Percentiles rank a stretch among this genome's conserved stretches.
These are phyloP conservation scores for Toxonevra muliebris DNA, from an alignment of 2,888 invertebrate genomes.

Conservation along the genomic window DNA sequence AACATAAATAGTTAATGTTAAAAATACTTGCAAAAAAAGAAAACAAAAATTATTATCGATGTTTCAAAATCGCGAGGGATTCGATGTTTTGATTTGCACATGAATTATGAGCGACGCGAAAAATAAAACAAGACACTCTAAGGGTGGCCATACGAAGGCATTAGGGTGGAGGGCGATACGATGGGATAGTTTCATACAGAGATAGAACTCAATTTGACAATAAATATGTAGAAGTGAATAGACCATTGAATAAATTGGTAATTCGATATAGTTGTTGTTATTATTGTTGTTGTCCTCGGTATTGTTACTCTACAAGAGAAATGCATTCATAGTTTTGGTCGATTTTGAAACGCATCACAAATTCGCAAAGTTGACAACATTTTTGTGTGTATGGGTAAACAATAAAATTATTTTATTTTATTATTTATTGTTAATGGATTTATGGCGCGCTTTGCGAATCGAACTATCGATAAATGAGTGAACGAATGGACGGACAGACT, in stretches of 20 bases:
- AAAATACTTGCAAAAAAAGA: slow-evolving; percentile 5
- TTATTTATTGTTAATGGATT: slow-evolving; percentile 60
- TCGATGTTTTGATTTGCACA: slow-evolving; percentile 27
- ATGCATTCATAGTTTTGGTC: slow-evolving; percentile 2
- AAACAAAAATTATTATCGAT: slow-evolving; percentile 13
- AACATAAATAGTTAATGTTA: not conserved
- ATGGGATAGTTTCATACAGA: not conserved
- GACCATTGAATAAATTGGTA: slow-evolving; percentile 11
- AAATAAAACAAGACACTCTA: slow-evolving; percentile 5
- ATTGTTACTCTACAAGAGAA: slow-evolving; percentile 16
- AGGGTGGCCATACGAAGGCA: slow-evolving; percentile 12
- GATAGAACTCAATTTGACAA: not conserved
- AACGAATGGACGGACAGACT: not conserved
- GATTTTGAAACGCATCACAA: slow-evolving; percentile 25
- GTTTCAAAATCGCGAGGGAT: slow-evolving; percentile 6
- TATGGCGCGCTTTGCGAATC: slow-evolving; percentile 44
- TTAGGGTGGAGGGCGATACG: not conserved
- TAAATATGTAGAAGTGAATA: not conserved
- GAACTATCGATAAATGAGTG: slow-evolving; percentile 17
- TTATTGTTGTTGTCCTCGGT: slow-evolving; percentile 2
- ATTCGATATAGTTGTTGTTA: slow-evolving; percentile 32
- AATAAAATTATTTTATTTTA: slow-evolving; percentile 25
- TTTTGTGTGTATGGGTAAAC: slow-evolving; percentile 9
- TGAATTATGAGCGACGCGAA: slow-evolving; percentile 19
- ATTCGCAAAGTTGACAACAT: slow-evolving; percentile 20